Evolutionary conservation across 2,113 vertebrate genomes (phyloP), one percentile per base, ranked within the genome.

Genomic region (Ptilonorhynchus violaceus): DNA sequence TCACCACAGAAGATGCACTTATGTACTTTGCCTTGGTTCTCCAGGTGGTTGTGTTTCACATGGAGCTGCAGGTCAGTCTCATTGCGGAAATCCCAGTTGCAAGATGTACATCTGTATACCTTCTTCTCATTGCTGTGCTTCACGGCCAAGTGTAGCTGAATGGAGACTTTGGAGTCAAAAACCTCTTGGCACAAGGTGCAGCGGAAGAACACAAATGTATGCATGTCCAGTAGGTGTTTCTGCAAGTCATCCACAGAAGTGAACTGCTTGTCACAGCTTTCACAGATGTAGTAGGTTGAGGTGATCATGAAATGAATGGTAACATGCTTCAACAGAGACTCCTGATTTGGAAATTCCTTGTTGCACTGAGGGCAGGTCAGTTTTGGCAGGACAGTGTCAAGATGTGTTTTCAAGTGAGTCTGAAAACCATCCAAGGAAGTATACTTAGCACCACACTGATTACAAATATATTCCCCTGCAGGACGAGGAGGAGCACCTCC

Each of bases 201-300:
- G 95, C 99, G 99, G 97, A 99, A 99, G 96, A 99, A 99, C 87
- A 99, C 99, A 8, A 99, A 99, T 3, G 99, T 99, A 92, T 99
- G 99, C 99, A 99, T 99, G 98, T 99, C 99, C 15, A 99, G 97
- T 35, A 99, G 98, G 97, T 99, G 99, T 96, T 99, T 99, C 98
- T 99, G 99, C 75, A 99, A 98, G 97, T 99, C 99, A 70, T 99
- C 99, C 96, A 99, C 99, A 0, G 99, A 99, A 11, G 99, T 99
- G 97, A 99, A 99, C 98, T 99, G 99, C 97, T 99, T 99, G 97
- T 99, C 99, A 67, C 99, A 99, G 84, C 99, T 99, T 98, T 99
- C 99, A 87, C 99, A 99, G 95, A 99, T 99, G 93, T 99, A 99
- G 95, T 99, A 99, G 1, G 99, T 99, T 41, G 99, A 99, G 89